phyloP scores from a whole-genome alignment of 2,113 vertebrate genomes.

The Urocitellus parryii region DNA sequence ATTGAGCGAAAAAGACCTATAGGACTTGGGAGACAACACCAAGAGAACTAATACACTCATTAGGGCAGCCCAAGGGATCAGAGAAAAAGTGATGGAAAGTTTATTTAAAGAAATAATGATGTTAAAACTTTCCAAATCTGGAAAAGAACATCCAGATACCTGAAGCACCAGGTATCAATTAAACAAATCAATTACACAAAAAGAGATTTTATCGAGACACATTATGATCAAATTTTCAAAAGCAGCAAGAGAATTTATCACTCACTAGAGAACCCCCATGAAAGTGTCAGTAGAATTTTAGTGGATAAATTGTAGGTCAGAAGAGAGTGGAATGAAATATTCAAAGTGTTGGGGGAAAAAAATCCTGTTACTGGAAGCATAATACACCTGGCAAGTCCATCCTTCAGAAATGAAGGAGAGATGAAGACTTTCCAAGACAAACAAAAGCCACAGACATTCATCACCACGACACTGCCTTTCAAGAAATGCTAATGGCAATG shows the following conservation, averaged over 20 bases:
- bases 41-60: not conserved
- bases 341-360: not conserved
- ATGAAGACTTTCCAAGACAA: not conserved
- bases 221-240: not conserved
- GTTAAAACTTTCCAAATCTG: not conserved
- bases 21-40: not conserved
- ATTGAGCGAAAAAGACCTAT: not conserved
- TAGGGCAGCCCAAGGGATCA: not conserved
- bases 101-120: not conserved
- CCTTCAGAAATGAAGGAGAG: not conserved
- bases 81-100: not conserved
- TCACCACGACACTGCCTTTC: not conserved
- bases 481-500: not conserved
- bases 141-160: not conserved
- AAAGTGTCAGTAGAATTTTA: not conserved
- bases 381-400: not conserved
- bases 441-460: not conserved
- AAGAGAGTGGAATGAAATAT: not conserved
- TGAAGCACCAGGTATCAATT: not conserved
- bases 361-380: not conserved
- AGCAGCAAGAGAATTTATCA: not conserved
- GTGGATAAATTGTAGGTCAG: not conserved
- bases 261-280: not conserved
- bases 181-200: not conserved
- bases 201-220: not conserved